These are phyloP conservation scores for Baccha elongata DNA, from an alignment of 2,888 invertebrate species.

Conservation along the genomic window DNA sequence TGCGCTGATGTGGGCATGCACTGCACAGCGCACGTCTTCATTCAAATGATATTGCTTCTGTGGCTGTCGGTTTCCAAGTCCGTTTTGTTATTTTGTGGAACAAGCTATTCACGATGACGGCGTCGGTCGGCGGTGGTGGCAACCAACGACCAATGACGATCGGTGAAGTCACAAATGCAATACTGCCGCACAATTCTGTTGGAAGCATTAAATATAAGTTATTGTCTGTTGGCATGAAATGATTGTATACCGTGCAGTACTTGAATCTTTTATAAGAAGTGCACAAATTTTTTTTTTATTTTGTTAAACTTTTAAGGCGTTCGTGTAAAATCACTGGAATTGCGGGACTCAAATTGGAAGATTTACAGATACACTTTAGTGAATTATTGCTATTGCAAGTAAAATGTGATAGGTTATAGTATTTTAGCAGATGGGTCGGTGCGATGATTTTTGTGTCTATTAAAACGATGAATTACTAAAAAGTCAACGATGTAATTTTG, in stretches of 20 bases:
- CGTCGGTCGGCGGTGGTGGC: too few species aligned
- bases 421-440: slow-evolving; percentile 16
- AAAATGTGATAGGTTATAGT: slow-evolving; percentile 69
- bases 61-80: slow-evolving; percentile 8
- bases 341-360: slow-evolving; percentile 70
- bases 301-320: slow-evolving; percentile 46
- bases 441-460: slow-evolving; percentile 25
- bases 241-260: slow-evolving; percentile 19
- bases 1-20: slow-evolving; percentile 26
- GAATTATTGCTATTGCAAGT: slow-evolving; percentile 57
- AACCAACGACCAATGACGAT: not conserved
- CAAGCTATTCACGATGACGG: slow-evolving; percentile 19
- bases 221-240: slow-evolving; percentile 72
- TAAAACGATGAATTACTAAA: slow-evolving; percentile 58
- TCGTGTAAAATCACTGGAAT: slow-evolving; percentile 65
- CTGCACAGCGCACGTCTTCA: slow-evolving; percentile 40
- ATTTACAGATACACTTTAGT: slow-evolving; percentile 72
- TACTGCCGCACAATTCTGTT: slow-evolving; percentile 20
- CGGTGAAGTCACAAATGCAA: too few species aligned
- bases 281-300: slow-evolving; percentile 17
- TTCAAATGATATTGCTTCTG: slow-evolving; percentile 51
- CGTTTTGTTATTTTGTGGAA: slow-evolving; percentile 38
- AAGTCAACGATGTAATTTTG: slow-evolving; percentile 61
- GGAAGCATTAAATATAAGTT: slow-evolving; percentile 66
- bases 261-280: slow-evolving; percentile 10